Conservation (phyloP, 2,888 invertebrate genomes). For the Eristalis intricaria region DNA sequence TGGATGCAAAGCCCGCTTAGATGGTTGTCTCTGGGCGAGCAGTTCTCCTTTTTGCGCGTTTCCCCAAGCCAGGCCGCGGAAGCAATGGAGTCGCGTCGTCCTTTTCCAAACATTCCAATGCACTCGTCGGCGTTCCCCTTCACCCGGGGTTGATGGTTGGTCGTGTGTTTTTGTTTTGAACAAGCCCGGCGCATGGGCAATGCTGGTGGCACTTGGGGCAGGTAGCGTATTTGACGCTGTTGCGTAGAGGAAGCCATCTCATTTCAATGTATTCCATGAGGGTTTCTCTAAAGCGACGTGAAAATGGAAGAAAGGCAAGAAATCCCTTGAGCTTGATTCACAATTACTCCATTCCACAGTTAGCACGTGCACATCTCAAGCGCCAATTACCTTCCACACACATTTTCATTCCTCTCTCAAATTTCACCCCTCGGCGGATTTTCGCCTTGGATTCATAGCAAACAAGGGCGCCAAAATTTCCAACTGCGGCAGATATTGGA, state of each 20-base stretch:
- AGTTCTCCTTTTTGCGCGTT: not conserved
- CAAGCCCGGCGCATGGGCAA: constrained; percentile 48
- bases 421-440: not conserved
- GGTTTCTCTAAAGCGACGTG: too few species aligned
- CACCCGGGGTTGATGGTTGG: not conserved
- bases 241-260: constrained; percentile 46
- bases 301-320: too few species aligned
- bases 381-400: not conserved
- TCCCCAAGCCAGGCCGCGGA: not conserved
- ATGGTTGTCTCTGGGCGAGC: constrained; percentile 13
- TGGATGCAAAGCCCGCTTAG: not conserved
- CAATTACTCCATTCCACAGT: not conserved
- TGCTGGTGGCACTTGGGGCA: constrained; percentile 18
- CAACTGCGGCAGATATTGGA: not conserved
- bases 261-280: constrained; percentile 19
- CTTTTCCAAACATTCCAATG: constrained; percentile 69
- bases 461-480: not conserved
- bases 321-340: not conserved
- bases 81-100: constrained; percentile 23
- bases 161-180: constrained; percentile 54
- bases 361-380: not conserved
- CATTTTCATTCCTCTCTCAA: not conserved
- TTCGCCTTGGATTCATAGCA: not conserved
- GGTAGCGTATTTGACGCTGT: constrained; percentile 51
- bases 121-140: constrained; percentile 39